phyloP scores from a whole-genome alignment of 2,888 invertebrate species.

The Polydrusus cervinus region DNA sequence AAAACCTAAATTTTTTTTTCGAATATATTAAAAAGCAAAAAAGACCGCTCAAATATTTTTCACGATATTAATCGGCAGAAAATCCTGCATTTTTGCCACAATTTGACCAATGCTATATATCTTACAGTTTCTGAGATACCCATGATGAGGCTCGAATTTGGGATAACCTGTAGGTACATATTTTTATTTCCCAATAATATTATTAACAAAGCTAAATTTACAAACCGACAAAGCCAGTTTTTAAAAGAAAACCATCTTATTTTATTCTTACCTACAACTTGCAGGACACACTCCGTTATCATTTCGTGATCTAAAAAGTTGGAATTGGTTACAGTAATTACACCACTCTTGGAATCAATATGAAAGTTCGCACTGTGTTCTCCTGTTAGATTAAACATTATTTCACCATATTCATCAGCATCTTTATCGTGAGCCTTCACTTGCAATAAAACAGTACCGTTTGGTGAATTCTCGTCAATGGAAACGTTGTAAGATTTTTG shows the following conservation, averaged over 20 bases:
- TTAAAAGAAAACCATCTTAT: background rate
- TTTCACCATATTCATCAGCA: slow-evolving; percentile 84
- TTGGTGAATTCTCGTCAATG: slow-evolving; percentile 84
- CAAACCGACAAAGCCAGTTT: no score
- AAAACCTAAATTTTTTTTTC: no score
- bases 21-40: no score
- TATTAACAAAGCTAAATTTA: no score
- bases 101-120: no score
- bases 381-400: slow-evolving; percentile 86
- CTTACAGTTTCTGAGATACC: no score
- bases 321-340: slow-evolving; percentile 82
- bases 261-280: slow-evolving; percentile 71
- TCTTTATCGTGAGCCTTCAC: slow-evolving; percentile 87
- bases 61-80: no score
- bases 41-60: no score
- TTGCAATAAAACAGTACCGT: slow-evolving; percentile 81
- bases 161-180: no score
- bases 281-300: slow-evolving; percentile 80
- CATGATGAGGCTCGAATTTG: no score
- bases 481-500: slow-evolving; percentile 80
- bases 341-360: slow-evolving; percentile 82
- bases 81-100: no score
- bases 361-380: slow-evolving; percentile 83
- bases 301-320: slow-evolving; percentile 86
- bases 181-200: no score